Evolutionary conservation across 2,113 vertebrate genomes (phyloP).

Genomic region (Perca fluviatilis): DNA sequence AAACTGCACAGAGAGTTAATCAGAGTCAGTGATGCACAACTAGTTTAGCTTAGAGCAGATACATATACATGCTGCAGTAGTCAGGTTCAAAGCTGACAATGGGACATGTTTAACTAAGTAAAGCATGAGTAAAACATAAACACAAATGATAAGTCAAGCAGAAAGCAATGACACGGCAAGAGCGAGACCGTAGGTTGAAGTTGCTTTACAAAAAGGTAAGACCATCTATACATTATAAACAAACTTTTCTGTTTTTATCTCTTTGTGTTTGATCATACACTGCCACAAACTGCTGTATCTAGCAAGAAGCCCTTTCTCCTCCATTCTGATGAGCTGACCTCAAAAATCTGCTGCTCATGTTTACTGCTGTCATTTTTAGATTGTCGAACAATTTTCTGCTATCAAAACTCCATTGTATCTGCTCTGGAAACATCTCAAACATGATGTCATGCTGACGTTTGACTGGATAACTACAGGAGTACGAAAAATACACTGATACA

Average conservation of each 20-base stretch:
- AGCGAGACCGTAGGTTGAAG: background rate
- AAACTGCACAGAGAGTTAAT: conserved; percentile 64
- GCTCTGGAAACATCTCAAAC: conserved; percentile 10
- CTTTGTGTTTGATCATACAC: conserved; percentile 1
- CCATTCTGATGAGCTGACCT: background rate
- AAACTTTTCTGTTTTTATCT: background rate
- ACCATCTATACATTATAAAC: background rate
- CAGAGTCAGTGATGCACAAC: conserved; percentile 58
- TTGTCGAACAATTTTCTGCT: conserved; percentile 19
- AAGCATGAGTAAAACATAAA: conserved; percentile 46
- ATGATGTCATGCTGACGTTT: background rate
- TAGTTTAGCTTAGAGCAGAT: conserved; percentile 54
- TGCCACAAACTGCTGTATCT: background rate
- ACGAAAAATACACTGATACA: background rate
- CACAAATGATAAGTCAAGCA: conserved; percentile 26
- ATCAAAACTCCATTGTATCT: conserved; percentile 23
- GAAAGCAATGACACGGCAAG: background rate
- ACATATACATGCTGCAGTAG: conserved; percentile 43
- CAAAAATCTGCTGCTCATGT: conserved; percentile 6
- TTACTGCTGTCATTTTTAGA: conserved; percentile 24
- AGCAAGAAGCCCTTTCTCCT: background rate
- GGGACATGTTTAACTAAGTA: conserved; percentile 37
- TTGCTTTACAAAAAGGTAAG: background rate
- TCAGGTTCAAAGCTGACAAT: conserved; percentile 45
- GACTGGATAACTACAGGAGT: background rate